These are phyloP conservation scores for Entomyzon cyanotis DNA, from an alignment of 2,113 vertebrate genomes.

Conservation along the genomic window DNA sequence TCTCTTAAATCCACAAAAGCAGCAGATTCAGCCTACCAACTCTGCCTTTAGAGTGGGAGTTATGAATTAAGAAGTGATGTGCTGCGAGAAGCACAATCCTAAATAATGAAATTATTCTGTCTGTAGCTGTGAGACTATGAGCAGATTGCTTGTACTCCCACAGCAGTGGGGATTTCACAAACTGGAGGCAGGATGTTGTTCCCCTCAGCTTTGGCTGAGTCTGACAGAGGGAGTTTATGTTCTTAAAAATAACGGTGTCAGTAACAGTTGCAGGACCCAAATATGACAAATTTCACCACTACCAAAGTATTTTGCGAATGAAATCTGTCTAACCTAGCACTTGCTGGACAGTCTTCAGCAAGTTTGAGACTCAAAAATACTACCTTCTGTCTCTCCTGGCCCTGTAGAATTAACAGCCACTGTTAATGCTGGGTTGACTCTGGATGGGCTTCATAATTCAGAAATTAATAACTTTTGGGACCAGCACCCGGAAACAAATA, in stretches of 20 bases:
- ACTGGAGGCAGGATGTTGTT: not conserved
- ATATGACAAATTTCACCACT: not conserved
- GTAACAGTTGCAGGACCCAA: not conserved
- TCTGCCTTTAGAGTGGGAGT: not conserved
- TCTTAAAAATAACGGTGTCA: not conserved
- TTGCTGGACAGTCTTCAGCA: not conserved
- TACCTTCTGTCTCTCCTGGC: not conserved
- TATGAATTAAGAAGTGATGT: not conserved
- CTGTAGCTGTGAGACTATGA: not conserved
- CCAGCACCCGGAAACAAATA: not conserved
- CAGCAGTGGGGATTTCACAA: not conserved
- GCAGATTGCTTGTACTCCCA: constrained; percentile 1
- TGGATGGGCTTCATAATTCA: not conserved
- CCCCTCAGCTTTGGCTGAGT: not conserved
- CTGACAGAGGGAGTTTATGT: not conserved
- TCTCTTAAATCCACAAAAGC: not conserved
- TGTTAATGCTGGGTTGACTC: not conserved
- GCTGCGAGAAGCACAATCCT: not conserved
- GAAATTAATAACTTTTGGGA: not conserved
- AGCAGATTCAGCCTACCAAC: not conserved
- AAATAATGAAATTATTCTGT: not conserved
- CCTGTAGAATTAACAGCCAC: not conserved
- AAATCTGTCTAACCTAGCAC: not conserved
- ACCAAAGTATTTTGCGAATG: not conserved
- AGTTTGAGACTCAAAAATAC: not conserved